These are phyloP conservation scores for Drosophila nasuta DNA, from an alignment of 1,140 invertebrate genomes.

Conservation along the genomic window DNA sequence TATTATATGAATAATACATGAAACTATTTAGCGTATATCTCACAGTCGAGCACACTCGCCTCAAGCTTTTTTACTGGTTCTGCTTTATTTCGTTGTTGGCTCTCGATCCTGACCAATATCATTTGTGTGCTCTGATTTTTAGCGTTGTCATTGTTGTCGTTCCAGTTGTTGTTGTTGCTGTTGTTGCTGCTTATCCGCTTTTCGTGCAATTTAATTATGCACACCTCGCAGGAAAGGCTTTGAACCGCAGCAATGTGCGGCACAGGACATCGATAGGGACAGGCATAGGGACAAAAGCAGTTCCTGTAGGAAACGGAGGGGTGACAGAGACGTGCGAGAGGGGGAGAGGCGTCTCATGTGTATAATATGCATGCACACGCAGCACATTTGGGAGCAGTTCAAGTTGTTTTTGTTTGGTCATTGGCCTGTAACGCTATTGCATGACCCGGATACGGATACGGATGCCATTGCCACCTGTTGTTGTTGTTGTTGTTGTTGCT, in stretches of 20 bases:
- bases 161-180: constrained; percentile 11
- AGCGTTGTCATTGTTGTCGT: neutral
- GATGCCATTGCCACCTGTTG: constrained; percentile 64
- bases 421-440: constrained; percentile 47
- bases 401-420: constrained; percentile 50
- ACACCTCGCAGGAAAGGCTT: constrained; percentile 20
- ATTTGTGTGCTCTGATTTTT: constrained; percentile 60
- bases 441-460: constrained; percentile 59
- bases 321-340: neutral
- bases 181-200: constrained; percentile 50
- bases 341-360: constrained; percentile 21
- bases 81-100: neutral
- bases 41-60: too few relatives aligned
- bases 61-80: too few relatives aligned
- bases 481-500: constrained; percentile 39
- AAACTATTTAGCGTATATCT: too few relatives aligned
- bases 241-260: constrained; percentile 7
- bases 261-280: constrained; percentile 16
- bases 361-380: constrained; percentile 74
- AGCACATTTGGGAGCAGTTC: constrained; percentile 75
- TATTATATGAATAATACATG: too few relatives aligned
- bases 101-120: constrained; percentile 46
- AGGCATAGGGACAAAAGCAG: neutral
- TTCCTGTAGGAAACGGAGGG: neutral
- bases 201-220: constrained; percentile 58